phyloP scores from a whole-genome alignment of 2,113 vertebrate genomes.

The Ahaetulla prasina region DNA sequence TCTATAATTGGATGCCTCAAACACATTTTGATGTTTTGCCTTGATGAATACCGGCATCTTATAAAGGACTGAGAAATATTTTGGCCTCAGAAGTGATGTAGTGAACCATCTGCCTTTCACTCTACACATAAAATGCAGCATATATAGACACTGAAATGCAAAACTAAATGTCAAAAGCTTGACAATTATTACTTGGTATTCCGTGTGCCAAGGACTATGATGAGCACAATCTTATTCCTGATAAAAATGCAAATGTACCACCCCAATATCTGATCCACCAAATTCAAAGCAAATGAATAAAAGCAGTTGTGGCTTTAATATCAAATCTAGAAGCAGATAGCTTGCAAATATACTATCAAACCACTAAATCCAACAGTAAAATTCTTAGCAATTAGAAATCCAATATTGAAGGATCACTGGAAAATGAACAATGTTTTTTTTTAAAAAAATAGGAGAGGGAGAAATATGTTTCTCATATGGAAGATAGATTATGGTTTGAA shows the following conservation, averaged over 20 bases:
- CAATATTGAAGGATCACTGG: neutral
- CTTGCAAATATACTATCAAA: neutral
- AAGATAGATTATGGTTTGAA: neutral
- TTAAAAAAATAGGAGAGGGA: neutral
- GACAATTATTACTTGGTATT: neutral
- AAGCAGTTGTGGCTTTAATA: neutral
- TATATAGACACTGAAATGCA: neutral
- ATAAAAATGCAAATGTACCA: neutral
- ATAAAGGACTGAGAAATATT: neutral
- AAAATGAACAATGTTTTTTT: neutral
- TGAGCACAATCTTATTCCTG: neutral
- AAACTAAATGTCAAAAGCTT: neutral
- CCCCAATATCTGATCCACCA: neutral
- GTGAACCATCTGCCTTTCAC: neutral
- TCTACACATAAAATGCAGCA: neutral
- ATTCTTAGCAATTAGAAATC: neutral
- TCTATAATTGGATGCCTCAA: conserved; percentile 40
- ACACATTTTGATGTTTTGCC: neutral
- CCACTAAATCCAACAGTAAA: neutral
- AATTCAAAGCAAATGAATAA: neutral
- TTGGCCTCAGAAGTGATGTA: neutral
- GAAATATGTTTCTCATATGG: neutral
- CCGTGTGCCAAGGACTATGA: neutral
- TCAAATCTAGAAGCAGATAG: neutral
- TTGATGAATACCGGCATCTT: neutral